phyloP scores from a whole-genome alignment of 1,140 invertebrate species.

The Cherax quadricarinatus region DNA sequence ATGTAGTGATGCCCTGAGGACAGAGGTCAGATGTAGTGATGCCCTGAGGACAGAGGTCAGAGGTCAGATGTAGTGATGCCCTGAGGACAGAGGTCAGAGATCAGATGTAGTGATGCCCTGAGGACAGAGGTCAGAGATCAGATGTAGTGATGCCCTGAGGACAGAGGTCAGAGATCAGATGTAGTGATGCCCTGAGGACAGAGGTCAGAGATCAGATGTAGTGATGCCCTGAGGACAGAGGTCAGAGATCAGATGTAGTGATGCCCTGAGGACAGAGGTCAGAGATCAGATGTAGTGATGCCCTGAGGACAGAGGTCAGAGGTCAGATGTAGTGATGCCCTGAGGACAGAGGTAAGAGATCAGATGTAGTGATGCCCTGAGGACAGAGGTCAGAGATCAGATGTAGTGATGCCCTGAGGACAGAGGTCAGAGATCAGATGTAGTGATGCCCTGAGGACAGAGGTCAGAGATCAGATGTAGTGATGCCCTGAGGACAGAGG shows the following conservation, averaged over 20 bases:
- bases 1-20: too few species aligned
- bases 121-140: not conserved
- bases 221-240: constrained; percentile 75
- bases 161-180: not conserved
- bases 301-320: constrained; percentile 69
- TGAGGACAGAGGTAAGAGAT: not conserved
- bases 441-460: constrained; percentile 75
- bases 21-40: too few species aligned
- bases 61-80: constrained; percentile 74
- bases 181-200: constrained; percentile 75
- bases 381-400: not conserved
- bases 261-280: constrained; percentile 75
- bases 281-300: constrained; percentile 70
- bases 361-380: constrained; percentile 74
- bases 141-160: constrained; percentile 74
- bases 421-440: not conserved
- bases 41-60: constrained; percentile 70
- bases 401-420: constrained; percentile 74
- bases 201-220: not conserved
- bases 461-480: not conserved
- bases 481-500: constrained; percentile 75
- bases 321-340: constrained; percentile 74
- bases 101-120: constrained; percentile 74
- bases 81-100: not conserved
- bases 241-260: not conserved